phyloP scores from a whole-genome alignment of 1,140 invertebrate species.

The Drosophila oshimai region DNA sequence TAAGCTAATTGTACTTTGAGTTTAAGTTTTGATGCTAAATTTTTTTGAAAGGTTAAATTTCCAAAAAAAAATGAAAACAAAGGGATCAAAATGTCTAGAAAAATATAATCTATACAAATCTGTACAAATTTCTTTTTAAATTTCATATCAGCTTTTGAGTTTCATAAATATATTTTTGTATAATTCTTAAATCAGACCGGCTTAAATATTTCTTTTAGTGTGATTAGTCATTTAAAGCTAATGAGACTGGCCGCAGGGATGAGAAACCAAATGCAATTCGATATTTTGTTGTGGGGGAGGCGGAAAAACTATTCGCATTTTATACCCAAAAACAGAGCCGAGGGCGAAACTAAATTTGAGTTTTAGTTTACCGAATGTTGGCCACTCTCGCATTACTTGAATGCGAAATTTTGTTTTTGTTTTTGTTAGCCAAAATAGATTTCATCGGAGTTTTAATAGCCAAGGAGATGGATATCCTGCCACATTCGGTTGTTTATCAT shows the following conservation, averaged over 20 bases:
- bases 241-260: background rate
- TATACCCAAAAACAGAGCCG: background rate
- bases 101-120: too few relatives aligned
- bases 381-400: slow-evolving; percentile 27
- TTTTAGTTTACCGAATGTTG: slow-evolving; percentile 16
- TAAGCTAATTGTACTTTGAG: too few relatives aligned
- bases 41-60: too few relatives aligned
- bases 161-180: too few relatives aligned
- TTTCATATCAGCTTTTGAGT: too few relatives aligned
- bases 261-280: slow-evolving; percentile 16
- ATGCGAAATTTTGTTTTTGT: slow-evolving; percentile 29
- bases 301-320: slow-evolving; percentile 36
- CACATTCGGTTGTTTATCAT: slow-evolving; percentile 47
- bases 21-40: too few relatives aligned
- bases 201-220: background rate
- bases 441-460: slow-evolving; percentile 34
- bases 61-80: too few relatives aligned
- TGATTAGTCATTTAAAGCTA: slow-evolving; percentile 5
- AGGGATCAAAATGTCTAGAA: too few relatives aligned
- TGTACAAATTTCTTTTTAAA: too few relatives aligned
- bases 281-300: slow-evolving; percentile 22
- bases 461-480: slow-evolving; percentile 49
- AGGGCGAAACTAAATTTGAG: slow-evolving; percentile 35
- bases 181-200: too few relatives aligned
- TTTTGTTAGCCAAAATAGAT: slow-evolving; percentile 38